Conservation (phyloP, 2,797 vertebrate species). For the Acipenser transmontanus region DNA sequence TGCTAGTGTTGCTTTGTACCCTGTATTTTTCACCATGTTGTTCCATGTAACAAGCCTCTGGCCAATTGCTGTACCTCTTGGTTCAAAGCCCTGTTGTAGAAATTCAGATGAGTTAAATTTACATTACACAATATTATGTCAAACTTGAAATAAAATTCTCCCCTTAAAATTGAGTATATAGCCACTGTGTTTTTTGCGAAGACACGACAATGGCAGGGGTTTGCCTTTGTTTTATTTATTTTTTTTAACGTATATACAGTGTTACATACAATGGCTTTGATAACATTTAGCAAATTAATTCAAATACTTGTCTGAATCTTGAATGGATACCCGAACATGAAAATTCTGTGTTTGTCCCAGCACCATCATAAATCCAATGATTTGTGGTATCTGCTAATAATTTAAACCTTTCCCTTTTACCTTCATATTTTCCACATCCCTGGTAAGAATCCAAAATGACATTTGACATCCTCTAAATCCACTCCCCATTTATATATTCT, state of each 20-base stretch:
- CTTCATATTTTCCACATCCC: neutral
- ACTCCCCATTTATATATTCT: conserved; percentile 4
- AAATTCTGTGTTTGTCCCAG: too few relatives aligned
- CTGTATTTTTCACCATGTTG: conserved; percentile 98
- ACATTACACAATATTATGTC: too few relatives aligned
- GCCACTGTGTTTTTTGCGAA: too few relatives aligned
- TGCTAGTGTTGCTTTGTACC: conserved; percentile 93
- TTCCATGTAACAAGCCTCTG: conserved; percentile 95
- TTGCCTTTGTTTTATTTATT: too few relatives aligned
- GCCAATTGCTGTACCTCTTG: conserved; percentile 91
- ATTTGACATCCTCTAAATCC: conserved; percentile 12
- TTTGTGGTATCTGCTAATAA: conserved; percentile 10
- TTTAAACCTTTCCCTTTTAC: neutral
- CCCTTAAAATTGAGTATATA: too few relatives aligned
- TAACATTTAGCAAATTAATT: too few relatives aligned
- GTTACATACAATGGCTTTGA: too few relatives aligned
- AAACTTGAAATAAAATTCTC: too few relatives aligned
- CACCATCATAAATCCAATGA: neutral
- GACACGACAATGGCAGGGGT: too few relatives aligned
- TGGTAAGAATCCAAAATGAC: neutral
- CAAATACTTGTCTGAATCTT: too few relatives aligned
- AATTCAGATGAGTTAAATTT: neutral
- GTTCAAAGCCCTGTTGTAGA: conserved; percentile 83
- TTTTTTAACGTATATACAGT: too few relatives aligned
- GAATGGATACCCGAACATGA: too few relatives aligned